These are phyloP conservation scores for Arenaria interpres DNA, from an alignment of 2,113 vertebrate species.

Conservation along the genomic window DNA sequence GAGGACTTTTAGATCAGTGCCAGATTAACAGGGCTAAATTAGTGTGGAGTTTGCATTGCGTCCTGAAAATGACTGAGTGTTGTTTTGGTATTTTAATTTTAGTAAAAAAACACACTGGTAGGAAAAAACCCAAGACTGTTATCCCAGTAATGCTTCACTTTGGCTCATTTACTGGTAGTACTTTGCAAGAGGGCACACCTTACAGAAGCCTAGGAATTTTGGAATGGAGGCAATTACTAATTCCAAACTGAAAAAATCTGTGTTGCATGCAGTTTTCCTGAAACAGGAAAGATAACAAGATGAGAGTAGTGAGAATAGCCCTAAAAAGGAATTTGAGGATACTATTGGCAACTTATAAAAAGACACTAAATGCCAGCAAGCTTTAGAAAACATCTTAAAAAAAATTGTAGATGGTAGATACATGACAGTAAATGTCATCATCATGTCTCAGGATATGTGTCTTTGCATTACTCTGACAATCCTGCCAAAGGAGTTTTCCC, in stretches of 20 bases:
- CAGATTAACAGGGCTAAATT: neutral
- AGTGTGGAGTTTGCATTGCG: neutral
- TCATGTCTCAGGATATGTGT: neutral
- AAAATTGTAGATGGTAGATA: neutral
- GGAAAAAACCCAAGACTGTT: neutral
- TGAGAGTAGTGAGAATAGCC: neutral
- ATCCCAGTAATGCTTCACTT: neutral
- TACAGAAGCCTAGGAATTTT: neutral
- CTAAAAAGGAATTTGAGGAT: neutral
- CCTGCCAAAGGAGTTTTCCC: neutral
- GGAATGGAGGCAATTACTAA: neutral
- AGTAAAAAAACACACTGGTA: neutral
- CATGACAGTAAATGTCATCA: neutral
- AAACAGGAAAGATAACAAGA: neutral
- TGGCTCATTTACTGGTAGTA: neutral
- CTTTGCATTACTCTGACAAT: neutral
- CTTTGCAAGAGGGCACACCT: neutral
- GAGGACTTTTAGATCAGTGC: neutral
- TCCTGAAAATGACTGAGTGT: neutral
- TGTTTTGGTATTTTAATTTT: slow-evolving; percentile 3
- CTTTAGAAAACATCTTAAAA: neutral
- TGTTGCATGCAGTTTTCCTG: neutral
- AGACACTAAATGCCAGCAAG: neutral
- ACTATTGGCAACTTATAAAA: neutral
- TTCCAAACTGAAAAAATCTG: neutral